phyloP scores from a whole-genome alignment of 2,888 invertebrate species.

The Ganaspis brasiliensis region DNA sequence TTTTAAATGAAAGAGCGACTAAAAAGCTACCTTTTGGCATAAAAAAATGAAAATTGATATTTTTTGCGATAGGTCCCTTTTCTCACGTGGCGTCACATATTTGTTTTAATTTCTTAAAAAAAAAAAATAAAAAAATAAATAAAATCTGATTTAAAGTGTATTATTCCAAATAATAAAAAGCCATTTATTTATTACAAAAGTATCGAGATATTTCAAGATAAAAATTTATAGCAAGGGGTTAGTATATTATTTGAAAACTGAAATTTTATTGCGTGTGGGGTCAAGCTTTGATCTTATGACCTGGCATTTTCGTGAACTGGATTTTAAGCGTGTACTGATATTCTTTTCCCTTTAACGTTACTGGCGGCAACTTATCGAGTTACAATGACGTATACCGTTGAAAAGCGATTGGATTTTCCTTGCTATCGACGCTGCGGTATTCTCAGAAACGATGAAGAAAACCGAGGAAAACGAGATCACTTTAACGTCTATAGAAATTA shows the following conservation, averaged over 20 bases:
- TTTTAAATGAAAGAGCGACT: no score
- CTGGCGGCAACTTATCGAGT: slow-evolving; percentile 69
- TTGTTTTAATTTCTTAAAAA: no score
- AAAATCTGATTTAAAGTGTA: no score
- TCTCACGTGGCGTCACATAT: no score
- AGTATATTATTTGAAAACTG: slow-evolving; percentile 5
- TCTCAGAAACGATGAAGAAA: slow-evolving; percentile 43
- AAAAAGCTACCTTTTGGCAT: no score
- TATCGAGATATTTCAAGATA: background rate
- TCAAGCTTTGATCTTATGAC: slow-evolving; percentile 27
- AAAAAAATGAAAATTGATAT: no score
- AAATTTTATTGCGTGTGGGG: slow-evolving; percentile 39
- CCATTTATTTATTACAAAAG: background rate
- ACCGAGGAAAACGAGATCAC: slow-evolving; percentile 52
- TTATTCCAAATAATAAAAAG: no score
- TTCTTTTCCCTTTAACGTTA: slow-evolving; percentile 53
- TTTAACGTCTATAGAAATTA: slow-evolving; percentile 49
- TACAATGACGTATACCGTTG: slow-evolving; percentile 71
- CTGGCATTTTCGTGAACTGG: slow-evolving; percentile 24
- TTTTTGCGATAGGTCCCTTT: no score
- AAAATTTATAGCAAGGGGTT: slow-evolving; percentile 20
- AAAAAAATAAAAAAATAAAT: no score
- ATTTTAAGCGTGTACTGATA: slow-evolving; percentile 25
- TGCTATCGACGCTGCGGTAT: slow-evolving; percentile 61
- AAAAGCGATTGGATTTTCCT: slow-evolving; percentile 72